Evolutionary conservation across 2,797 vertebrate genomes (phyloP).

Genomic region (Sardinella longiceps): DNA sequence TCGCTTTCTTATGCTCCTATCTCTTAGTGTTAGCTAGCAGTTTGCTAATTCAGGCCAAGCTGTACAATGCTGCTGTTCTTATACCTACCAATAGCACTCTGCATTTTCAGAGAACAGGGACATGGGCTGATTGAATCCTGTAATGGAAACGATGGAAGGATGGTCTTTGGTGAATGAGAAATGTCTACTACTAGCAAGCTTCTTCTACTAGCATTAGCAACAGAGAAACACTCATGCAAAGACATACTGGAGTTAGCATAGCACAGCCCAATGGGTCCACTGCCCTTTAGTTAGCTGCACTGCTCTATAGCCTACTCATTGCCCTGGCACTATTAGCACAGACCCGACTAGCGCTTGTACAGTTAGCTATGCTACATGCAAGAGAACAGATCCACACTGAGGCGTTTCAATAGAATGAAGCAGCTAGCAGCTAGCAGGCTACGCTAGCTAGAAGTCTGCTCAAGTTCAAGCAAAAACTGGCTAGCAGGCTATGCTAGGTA

Average conservation of each 20-base stretch:
- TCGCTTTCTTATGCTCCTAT: too few species aligned
- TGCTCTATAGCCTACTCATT: too few species aligned
- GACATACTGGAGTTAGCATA: not conserved
- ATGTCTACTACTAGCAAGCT: not conserved
- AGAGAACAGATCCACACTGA: not conserved
- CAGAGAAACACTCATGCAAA: not conserved
- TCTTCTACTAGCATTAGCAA: not conserved
- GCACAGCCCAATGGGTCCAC: not conserved
- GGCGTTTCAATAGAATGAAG: not conserved
- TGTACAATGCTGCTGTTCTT: too few species aligned
- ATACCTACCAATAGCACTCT: too few species aligned
- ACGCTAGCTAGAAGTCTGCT: not conserved
- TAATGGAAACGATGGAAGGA: not conserved
- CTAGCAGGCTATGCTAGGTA: not conserved
- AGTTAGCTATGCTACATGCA: not conserved
- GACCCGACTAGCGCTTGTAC: not conserved
- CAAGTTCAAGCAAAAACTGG: not conserved
- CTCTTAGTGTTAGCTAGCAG: too few species aligned
- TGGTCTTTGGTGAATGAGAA: not conserved
- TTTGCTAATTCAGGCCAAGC: too few species aligned
- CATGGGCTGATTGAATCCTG: too few species aligned
- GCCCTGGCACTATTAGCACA: not conserved
- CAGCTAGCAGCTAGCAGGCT: not conserved
- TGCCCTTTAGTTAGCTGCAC: not conserved
- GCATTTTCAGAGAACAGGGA: too few species aligned